Evolutionary conservation across 1,140 invertebrate species (phyloP), one percentile per base, ranked within the genome.

Genomic region (Lepidurus packardi): DNA sequence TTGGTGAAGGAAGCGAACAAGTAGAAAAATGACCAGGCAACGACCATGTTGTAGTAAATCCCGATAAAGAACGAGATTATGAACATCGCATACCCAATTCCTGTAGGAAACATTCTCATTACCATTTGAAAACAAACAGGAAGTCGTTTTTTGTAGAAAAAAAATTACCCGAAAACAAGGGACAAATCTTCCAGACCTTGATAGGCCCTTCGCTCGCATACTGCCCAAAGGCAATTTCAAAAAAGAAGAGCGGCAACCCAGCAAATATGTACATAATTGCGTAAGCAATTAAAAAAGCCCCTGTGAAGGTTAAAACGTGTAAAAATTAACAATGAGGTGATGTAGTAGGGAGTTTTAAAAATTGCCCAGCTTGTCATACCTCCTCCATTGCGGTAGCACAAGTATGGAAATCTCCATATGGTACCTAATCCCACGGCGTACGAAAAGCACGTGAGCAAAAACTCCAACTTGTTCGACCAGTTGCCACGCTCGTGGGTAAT

Each of bases 231-330:
- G 91, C 91, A 10, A 92, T 83, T 82, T 95, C 94, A 92, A 95
- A 94, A 82, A 94, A 95, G 90, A 95, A 95, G 1, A 95, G 86
- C 7, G 94, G 94, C 74, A 95, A 85, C 13, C 94, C 94, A 25
- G 92, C 92, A 81, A 94, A 91, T 79, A 94, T 87, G 44, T 95
- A 88, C 93, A 95, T 95, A 43, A 94, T 86, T 45, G 90, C 92
- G 84, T 94, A 94, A 34, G 92, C 92, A 82, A 94, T 93, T 11
- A 94, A 87, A 85, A 94, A 94, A 21, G 92, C 92, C 77, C 92
- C 90, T 91, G 84, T 0, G 21, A 16, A n/a, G 1, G 53, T n/a
- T n/a, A 6, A 47, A 47, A 65, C 8, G 53, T 7, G 13, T 65
- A 21, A 65, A 16, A n/a, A n/a, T 16, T 9, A 7, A 2, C 1